Conservation (phyloP, 2,888 invertebrate species). For the Agrilus cyanescens region DNA sequence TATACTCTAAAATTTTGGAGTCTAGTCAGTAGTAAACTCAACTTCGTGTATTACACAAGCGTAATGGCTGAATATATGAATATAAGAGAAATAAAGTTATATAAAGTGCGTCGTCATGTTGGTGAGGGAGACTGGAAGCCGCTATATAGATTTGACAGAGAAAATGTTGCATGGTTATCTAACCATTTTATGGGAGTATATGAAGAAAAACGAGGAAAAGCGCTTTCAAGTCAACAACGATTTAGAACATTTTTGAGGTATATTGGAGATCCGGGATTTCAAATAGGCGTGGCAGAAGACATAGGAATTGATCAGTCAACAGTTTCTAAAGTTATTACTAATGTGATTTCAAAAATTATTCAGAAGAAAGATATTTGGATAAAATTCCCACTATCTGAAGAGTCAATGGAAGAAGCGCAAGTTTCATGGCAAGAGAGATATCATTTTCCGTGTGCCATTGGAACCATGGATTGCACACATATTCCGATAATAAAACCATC, state of each 20-base stretch:
- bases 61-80: conserved; percentile 7
- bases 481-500: conserved; percentile 5
- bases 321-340: conserved; percentile 5
- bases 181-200: conserved; percentile 5
- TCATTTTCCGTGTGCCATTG: conserved; percentile 7
- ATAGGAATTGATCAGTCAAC: conserved; percentile 6
- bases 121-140: conserved; percentile 1
- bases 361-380: conserved; percentile 4
- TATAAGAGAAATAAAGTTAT: conserved; percentile 6
- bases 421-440: conserved; percentile 4
- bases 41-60: background rate
- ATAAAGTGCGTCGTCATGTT: conserved; percentile 7
- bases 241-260: conserved; percentile 7
- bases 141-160: conserved; percentile 5
- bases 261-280: conserved; percentile 7
- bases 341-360: conserved; percentile 1
- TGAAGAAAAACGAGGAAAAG: conserved; percentile 5
- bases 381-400: conserved; percentile 2
- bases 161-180: conserved; percentile 5
- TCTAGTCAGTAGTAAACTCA: conserved; percentile 1
- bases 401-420: conserved; percentile 2
- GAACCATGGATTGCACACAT: conserved; percentile 8
- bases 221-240: conserved; percentile 5
- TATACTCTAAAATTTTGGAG: background rate
- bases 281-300: conserved; percentile 8